phyloP scores from a whole-genome alignment of 2,113 vertebrate species.

The Colossoma macropomum region DNA sequence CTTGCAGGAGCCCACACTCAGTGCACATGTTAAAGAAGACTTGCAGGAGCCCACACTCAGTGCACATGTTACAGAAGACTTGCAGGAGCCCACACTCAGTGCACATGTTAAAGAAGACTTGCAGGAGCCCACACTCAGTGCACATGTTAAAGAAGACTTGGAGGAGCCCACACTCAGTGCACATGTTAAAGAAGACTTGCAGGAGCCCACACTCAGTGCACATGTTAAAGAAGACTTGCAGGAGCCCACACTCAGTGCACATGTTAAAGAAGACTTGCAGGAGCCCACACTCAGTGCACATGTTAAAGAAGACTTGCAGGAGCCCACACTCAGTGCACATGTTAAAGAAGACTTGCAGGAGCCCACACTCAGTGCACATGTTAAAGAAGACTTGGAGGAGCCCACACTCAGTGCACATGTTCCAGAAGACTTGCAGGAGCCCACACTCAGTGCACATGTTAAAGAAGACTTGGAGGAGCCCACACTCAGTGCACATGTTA shows the following conservation, averaged over 20 bases:
- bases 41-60: not conserved
- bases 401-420: not conserved
- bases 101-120: not conserved
- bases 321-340: not conserved
- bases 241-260: not conserved
- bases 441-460: not conserved
- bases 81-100: not conserved
- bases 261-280: slow-evolving; percentile 2
- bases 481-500: not conserved
- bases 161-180: not conserved
- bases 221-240: slow-evolving; percentile 9
- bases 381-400: slow-evolving; percentile 10
- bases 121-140: not conserved
- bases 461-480: slow-evolving; percentile 9
- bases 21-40: not conserved
- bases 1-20: slow-evolving; percentile 5
- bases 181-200: slow-evolving; percentile 4
- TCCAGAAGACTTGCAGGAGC: slow-evolving; percentile 9
- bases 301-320: slow-evolving; percentile 2
- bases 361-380: not conserved
- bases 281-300: not conserved
- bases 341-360: slow-evolving; percentile 11
- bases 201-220: not conserved
- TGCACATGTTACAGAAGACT: not conserved
- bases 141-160: slow-evolving; percentile 2